These are phyloP conservation scores for Phengaris arion DNA, from an alignment of 2,888 invertebrate genomes.

Conservation along the genomic window DNA sequence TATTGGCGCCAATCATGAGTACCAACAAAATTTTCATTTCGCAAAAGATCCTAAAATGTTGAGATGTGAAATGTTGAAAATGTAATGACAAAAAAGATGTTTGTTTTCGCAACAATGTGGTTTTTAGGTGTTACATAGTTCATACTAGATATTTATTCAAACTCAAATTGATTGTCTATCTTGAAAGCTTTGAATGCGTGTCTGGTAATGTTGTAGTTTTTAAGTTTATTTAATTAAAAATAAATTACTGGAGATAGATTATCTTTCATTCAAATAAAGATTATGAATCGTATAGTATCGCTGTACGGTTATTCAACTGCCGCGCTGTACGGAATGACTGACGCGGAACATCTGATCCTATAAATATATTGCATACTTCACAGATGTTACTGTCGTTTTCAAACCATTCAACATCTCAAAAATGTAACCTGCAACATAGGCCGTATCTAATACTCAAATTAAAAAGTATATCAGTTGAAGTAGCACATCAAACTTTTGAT, in stretches of 20 bases:
- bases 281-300: constrained; percentile 14
- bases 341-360: constrained; percentile 24
- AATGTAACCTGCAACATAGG: background rate
- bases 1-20: background rate
- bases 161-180: no score
- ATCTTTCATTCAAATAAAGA: background rate
- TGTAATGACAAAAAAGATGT: no score
- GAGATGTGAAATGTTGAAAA: no score
- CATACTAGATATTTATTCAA: no score
- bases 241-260: background rate
- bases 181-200: no score
- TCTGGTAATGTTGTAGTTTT: no score
- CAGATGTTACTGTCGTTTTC: constrained; percentile 10
- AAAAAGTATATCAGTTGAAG: background rate
- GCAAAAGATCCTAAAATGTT: background rate
- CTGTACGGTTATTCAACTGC: background rate
- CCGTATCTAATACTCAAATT: background rate
- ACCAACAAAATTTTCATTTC: background rate
- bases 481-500: background rate
- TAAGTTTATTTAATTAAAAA: background rate
- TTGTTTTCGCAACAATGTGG: no score
- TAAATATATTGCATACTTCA: constrained; percentile 26
- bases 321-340: background rate
- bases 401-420: constrained; percentile 12
- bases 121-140: no score